Evolutionary conservation across 1,140 invertebrate genomes (phyloP).

Genomic region (Scylla paramamosain): DNA sequence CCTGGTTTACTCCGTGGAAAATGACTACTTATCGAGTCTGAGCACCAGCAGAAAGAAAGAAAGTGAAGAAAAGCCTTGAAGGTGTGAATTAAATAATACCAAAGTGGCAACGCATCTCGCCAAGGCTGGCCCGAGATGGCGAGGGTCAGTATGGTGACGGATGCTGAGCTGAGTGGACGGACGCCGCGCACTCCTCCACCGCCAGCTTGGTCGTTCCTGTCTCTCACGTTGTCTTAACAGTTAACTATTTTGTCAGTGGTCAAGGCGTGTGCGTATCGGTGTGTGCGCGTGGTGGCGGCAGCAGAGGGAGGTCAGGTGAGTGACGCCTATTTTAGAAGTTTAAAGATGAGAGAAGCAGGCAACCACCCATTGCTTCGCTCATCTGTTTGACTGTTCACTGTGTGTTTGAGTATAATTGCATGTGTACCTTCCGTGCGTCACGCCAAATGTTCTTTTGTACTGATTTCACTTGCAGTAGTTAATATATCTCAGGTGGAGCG

Average conservation of each 20-base stretch:
- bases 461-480: neutral
- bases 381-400: neutral
- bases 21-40: neutral
- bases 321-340: neutral
- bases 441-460: neutral
- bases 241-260: neutral
- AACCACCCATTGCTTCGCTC: neutral
- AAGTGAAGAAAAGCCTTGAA: neutral
- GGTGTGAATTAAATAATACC: neutral
- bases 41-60: neutral
- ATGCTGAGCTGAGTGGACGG: neutral
- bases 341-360: slow-evolving; percentile 22
- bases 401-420: neutral
- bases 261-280: neutral
- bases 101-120: neutral
- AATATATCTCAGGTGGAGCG: neutral
- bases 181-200: neutral
- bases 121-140: neutral
- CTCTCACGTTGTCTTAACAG: neutral
- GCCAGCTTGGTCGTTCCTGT: neutral
- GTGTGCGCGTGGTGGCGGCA: slow-evolving; percentile 2
- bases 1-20: neutral
- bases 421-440: neutral
- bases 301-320: neutral
- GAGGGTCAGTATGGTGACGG: neutral